Evolutionary conservation across 2,797 vertebrate species (phyloP).

Genomic region (Synaphobranchus kaupii): DNA sequence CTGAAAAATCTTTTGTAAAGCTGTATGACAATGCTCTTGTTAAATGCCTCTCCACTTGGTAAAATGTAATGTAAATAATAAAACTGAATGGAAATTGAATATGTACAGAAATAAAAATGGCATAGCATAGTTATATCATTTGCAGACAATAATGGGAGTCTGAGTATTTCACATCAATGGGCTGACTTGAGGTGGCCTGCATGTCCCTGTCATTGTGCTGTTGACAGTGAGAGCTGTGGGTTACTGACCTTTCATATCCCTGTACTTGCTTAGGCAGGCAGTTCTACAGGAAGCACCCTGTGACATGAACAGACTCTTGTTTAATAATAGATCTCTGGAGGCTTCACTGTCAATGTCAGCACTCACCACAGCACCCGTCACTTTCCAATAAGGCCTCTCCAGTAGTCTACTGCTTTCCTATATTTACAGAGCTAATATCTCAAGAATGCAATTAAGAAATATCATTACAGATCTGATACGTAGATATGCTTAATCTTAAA

Average conservation of each 20-base stretch:
- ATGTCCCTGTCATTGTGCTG: background rate
- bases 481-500: background rate
- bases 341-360: constrained; percentile 50
- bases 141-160: background rate
- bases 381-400: constrained; percentile 40
- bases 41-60: background rate
- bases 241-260: constrained; percentile 46
- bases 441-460: background rate
- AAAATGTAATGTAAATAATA: background rate
- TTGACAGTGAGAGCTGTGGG: background rate
- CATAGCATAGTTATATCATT: background rate
- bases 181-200: background rate
- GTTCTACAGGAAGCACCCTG: constrained; percentile 66
- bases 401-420: background rate
- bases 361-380: constrained; percentile 62
- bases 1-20: background rate
- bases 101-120: background rate
- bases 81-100: background rate
- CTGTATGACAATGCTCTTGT: background rate
- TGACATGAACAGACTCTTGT: constrained; percentile 64
- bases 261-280: constrained; percentile 60
- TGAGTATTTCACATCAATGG: background rate
- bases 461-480: background rate
- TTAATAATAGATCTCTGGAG: constrained; percentile 66
- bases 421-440: background rate